Conservation (phyloP, 2,797 vertebrate genomes). For the Trichosurus vulpecula region DNA sequence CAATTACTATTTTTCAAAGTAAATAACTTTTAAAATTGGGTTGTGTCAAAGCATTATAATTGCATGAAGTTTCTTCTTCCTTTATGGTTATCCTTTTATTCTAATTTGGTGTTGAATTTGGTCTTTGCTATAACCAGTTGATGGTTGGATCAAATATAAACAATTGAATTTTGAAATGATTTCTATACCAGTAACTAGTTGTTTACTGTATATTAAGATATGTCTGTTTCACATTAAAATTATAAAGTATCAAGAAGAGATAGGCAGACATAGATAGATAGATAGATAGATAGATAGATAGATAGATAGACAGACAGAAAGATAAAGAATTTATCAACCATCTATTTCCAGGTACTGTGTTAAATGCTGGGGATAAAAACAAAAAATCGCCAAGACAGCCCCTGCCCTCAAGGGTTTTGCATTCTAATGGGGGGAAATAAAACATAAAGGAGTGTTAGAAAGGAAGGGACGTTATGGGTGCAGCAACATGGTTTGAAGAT, state of each 20-base stretch:
- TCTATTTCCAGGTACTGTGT: neutral
- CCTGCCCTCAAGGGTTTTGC: neutral
- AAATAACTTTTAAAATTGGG: neutral
- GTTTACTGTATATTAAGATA: neutral
- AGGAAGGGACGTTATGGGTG: neutral
- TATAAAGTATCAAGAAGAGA: neutral
- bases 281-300: neutral
- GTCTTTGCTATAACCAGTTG: neutral
- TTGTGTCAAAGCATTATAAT: neutral
- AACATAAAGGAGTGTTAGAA: neutral
- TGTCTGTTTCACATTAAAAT: neutral
- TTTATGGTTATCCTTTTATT: neutral
- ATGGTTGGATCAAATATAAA: neutral
- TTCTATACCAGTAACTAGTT: neutral
- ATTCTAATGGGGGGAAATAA: neutral
- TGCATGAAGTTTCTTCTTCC: neutral
- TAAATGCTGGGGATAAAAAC: neutral
- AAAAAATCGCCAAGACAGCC: neutral
- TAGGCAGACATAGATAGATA: too few relatives aligned
- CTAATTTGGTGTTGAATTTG: neutral
- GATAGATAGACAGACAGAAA: neutral
- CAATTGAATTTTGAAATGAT: neutral
- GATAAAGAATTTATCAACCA: neutral
- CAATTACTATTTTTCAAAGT: neutral
- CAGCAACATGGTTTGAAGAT: neutral